Percentiles rank a stretch among this genome's conserved stretches.
phyloP scores from a whole-genome alignment of 1,140 invertebrate genomes.

The Whitmania pigra region DNA sequence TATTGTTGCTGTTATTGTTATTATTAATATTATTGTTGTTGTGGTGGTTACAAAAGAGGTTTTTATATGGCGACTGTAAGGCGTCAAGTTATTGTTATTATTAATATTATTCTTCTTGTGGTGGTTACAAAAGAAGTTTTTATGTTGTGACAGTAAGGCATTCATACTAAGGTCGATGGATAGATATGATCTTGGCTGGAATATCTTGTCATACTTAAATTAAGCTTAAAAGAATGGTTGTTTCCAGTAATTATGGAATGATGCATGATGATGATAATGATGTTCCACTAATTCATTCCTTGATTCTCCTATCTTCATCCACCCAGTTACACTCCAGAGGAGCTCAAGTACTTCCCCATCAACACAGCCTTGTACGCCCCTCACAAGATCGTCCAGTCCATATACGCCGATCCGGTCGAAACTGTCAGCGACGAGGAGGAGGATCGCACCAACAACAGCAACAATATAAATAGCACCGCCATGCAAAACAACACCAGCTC shows the following conservation, averaged over 20 bases:
- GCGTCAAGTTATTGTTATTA: too few species aligned
- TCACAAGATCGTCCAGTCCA: slow-evolving; percentile 44
- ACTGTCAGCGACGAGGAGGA: slow-evolving; percentile 22
- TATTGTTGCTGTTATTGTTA: not conserved
- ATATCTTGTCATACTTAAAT: not conserved
- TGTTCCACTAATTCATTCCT: not conserved
- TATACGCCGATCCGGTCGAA: slow-evolving; percentile 19
- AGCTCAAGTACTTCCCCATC: slow-evolving; percentile 68
- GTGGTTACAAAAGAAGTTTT: too few species aligned
- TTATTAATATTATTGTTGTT: too few species aligned
- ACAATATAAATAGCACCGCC: too few species aligned
- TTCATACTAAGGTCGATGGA: too few species aligned
- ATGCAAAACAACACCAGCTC: too few species aligned
- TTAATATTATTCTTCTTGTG: not conserved
- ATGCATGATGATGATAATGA: not conserved
- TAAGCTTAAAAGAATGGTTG: not conserved
- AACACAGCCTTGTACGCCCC: slow-evolving; percentile 75
- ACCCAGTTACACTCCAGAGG: slow-evolving; percentile 51
- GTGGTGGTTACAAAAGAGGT: not conserved
- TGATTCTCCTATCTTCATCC: slow-evolving; percentile 22
- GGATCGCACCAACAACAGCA: not conserved
- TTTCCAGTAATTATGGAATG: too few species aligned
- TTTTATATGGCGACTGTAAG: too few species aligned
- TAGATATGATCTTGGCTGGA: too few species aligned
- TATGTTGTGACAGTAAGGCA: too few species aligned